Evolutionary conservation across 2,113 vertebrate species (phyloP), one percentile per base, ranked within the genome.

Genomic region (Sialia sialis): DNA sequence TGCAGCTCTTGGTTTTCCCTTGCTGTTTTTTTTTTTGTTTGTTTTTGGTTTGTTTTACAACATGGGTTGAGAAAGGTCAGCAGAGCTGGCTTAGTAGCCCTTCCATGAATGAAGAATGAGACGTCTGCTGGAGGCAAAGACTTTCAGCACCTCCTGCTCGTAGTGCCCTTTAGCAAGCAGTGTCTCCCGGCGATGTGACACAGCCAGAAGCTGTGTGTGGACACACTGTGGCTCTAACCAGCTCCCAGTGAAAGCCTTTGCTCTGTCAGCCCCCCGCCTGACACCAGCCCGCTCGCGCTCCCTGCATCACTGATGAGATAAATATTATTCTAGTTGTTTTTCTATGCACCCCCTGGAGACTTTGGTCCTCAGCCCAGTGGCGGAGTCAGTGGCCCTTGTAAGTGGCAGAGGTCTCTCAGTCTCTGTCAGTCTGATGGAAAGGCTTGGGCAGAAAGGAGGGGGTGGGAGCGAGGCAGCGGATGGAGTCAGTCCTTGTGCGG

Each of bases 81-180:
- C 43, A 63, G 72, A 82, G 73, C 63, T 73, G 62, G 49, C 68
- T 90, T 90, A 58, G 56, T 89, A 94, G 92, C 34, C 59, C 48
- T 58, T 73, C 86, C 68, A 87, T 73, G 90, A 94, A 94, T 95
- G 96, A 92, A 95, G 89, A 95, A 94, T 82, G 75, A 89, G 88
- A 69, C 1, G 39, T 60, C 77, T 95, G 87, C 94, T 91, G n/a
- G 85, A 83, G 81, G 43, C 78, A 84, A 46, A 69, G 92, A 96
- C 87, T 93, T 94, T 73, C 68, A 86, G 39, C 66, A 72, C 75
- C 82, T 87, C 83, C 39, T 1, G 4, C 85, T 89, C 67, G 5
- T 26, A 69, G 25, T 78, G 91, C 88, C 86, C 86, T 95, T 94
- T 81, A 95, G 94, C 74, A 92, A 73, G 84, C 81, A 44, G 51